Evolutionary conservation across 2,797 vertebrate species (phyloP).

Genomic region (Protonibea diacanthus): DNA sequence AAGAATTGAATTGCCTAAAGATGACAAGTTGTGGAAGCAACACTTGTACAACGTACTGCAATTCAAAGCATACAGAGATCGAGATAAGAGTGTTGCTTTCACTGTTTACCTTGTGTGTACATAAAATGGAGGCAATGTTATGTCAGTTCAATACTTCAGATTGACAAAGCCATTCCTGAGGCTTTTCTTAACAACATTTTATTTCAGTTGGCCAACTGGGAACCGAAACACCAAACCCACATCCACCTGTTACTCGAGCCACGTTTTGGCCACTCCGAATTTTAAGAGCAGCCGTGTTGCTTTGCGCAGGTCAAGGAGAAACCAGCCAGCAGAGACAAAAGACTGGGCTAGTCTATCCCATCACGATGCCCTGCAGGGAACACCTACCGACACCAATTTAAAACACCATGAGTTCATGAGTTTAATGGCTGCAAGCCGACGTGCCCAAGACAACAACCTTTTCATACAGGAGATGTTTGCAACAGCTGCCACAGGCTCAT

Average conservation of each 20-base stretch:
- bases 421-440: slow-evolving; percentile 2
- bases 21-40: slow-evolving; percentile 24
- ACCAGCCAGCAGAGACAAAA: background rate
- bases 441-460: background rate
- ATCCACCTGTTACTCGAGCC: slow-evolving; percentile 18
- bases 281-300: background rate
- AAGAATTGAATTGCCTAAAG: slow-evolving; percentile 78
- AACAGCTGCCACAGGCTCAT: background rate
- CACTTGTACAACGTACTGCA: background rate
- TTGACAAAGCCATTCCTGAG: slow-evolving; percentile 7
- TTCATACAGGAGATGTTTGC: background rate
- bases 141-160: slow-evolving; percentile 38
- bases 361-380: background rate
- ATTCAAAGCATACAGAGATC: no score
- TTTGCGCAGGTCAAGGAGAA: background rate
- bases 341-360: background rate
- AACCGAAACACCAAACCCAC: slow-evolving; percentile 4
- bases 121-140: slow-evolving; percentile 5
- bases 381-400: background rate
- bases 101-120: background rate
- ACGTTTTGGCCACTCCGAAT: background rate
- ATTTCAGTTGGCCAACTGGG: background rate
- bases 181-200: background rate
- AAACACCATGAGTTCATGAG: background rate
- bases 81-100: slow-evolving; percentile 4